These are phyloP conservation scores for Leptinotarsa texana DNA, from an alignment of 1,140 invertebrate species.

Conservation along the genomic window DNA sequence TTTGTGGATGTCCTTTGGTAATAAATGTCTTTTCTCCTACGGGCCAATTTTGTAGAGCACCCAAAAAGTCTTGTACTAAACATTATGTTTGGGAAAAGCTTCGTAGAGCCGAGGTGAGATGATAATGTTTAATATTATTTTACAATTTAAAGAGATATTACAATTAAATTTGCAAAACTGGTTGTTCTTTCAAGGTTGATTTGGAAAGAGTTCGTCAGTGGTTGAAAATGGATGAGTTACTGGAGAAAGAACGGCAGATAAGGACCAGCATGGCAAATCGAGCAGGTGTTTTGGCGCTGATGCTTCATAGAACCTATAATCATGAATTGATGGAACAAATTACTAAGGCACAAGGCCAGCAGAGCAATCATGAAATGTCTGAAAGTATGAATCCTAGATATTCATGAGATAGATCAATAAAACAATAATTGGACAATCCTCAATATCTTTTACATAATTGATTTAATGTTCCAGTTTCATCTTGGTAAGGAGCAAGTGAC, in stretches of 20 bases:
- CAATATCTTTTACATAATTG: no score
- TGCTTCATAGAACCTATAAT: constrained; percentile 94
- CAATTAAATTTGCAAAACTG: background rate
- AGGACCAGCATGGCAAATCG: constrained; percentile 83
- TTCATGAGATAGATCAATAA: background rate
- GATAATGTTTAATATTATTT: no score
- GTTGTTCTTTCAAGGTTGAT: constrained; percentile 60
- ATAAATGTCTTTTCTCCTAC: constrained; percentile 80
- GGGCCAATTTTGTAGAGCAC: constrained; percentile 80
- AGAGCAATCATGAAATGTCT: constrained; percentile 28
- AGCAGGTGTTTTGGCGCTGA: constrained; percentile 87
- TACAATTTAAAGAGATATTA: no score
- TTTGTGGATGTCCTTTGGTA: constrained; percentile 91
- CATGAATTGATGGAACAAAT: constrained; percentile 84
- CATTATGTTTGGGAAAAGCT: constrained; percentile 97
- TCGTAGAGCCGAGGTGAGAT: constrained; percentile 76
- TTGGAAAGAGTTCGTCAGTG: constrained; percentile 81
- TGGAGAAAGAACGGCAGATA: constrained; percentile 92
- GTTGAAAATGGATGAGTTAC: constrained; percentile 92
- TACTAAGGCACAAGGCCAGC: constrained; percentile 55
- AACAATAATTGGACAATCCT: no score
- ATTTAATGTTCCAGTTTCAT: no score
- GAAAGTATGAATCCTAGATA: background rate
- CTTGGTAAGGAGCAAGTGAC: no score
- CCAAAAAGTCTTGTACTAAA: constrained; percentile 89